A percentile compares a stretch with the other conserved stretches of the same genome.
Conservation (phyloP, 2,113 vertebrate species). For the Platanista minor region DNA sequence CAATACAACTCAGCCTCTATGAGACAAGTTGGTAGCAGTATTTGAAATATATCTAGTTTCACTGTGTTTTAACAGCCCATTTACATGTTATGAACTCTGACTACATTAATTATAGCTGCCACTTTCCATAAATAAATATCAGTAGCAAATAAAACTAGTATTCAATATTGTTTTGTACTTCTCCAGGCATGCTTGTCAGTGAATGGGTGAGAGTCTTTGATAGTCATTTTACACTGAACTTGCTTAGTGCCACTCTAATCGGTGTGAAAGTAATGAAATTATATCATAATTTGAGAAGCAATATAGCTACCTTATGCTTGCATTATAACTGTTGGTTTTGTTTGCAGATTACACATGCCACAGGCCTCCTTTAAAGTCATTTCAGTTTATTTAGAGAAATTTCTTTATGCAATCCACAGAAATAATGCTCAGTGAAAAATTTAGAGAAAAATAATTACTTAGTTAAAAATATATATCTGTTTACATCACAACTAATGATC, state of each 20-base stretch:
- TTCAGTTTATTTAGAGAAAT: constrained; percentile 41
- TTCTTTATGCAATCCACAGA: background rate
- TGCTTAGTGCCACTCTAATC: constrained; percentile 48
- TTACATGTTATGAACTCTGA: constrained; percentile 66
- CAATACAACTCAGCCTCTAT: background rate
- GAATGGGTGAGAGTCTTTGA: constrained; percentile 43
- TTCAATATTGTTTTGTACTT: constrained; percentile 68
- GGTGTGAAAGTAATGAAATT: constrained; percentile 63
- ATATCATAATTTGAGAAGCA: constrained; percentile 50
- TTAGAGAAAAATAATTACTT: constrained; percentile 1
- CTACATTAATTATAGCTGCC: constrained; percentile 73
- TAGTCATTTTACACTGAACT: constrained; percentile 50
- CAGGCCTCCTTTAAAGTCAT: constrained; percentile 34
- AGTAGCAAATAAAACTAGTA: constrained; percentile 65
- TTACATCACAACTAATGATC: constrained; percentile 3
- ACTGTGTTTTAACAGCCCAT: constrained; percentile 42
- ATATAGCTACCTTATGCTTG: constrained; percentile 10
- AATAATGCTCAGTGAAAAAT: constrained; percentile 53
- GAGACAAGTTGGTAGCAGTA: background rate
- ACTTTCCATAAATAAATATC: constrained; percentile 72
- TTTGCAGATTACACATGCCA: constrained; percentile 51
- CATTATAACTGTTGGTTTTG: constrained; percentile 44
- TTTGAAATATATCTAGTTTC: constrained; percentile 52
- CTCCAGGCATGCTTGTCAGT: background rate
- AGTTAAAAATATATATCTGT: constrained; percentile 31